Evolutionary conservation across 2,888 invertebrate genomes (phyloP).

Genomic region (Malacosoma neustria): DNA sequence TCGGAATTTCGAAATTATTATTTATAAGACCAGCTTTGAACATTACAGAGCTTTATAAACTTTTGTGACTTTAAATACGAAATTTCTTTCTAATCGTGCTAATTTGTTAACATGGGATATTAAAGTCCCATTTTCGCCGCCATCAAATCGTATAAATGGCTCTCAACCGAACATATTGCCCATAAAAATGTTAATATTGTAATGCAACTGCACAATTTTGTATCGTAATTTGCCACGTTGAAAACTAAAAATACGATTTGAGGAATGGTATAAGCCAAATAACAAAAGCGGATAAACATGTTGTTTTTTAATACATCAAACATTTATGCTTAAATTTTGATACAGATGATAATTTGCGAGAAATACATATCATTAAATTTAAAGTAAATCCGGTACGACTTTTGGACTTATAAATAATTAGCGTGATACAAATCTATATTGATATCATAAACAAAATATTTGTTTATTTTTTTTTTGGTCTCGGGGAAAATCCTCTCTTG

Average conservation of each 20-base stretch:
- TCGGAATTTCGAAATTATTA: neutral
- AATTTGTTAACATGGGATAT: neutral
- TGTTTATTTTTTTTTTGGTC: no score
- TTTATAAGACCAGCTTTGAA: slow-evolving; percentile 1
- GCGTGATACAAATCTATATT: no score
- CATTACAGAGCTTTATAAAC: slow-evolving; percentile 5
- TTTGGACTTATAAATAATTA: no score
- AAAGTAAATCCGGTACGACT: no score
- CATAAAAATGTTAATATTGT: slow-evolving; percentile 71
- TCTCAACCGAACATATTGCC: slow-evolving; percentile 55
- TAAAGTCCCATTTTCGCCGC: slow-evolving; percentile 30
- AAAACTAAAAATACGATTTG: slow-evolving; percentile 51
- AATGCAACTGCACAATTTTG: slow-evolving; percentile 69
- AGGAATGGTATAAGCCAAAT: slow-evolving; percentile 13
- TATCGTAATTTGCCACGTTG: slow-evolving; percentile 66
- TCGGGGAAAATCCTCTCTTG: no score
- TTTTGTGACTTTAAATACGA: slow-evolving; percentile 15
- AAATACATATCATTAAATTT: no score
- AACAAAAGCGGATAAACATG: slow-evolving; percentile 8
- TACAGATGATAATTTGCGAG: no score
- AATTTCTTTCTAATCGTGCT: neutral
- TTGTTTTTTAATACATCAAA: no score
- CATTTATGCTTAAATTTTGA: no score
- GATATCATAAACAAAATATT: no score
- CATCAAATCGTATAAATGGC: slow-evolving; percentile 43